phyloP scores from a whole-genome alignment of 1,140 invertebrate genomes.

The Lepidurus apus region DNA sequence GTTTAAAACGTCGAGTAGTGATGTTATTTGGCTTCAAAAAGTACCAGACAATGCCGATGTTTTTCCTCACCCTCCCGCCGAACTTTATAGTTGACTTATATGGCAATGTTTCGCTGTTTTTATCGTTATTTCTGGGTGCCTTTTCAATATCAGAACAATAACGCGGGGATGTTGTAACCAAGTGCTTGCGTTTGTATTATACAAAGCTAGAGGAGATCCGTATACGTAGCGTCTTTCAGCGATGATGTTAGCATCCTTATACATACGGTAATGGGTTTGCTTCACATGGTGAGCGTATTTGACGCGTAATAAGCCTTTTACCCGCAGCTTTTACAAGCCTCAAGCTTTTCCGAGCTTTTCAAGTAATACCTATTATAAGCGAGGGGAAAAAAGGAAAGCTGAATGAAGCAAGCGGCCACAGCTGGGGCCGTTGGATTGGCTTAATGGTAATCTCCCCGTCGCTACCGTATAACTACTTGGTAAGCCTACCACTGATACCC shows the following conservation, averaged over 20 bases:
- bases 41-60: neutral
- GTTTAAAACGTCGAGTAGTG: neutral
- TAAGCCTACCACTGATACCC: slow-evolving; percentile 21
- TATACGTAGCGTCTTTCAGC: neutral
- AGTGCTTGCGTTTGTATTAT: neutral
- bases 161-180: neutral
- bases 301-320: slow-evolving; percentile 18
- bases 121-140: neutral
- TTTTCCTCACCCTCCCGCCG: neutral
- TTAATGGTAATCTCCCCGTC: slow-evolving; percentile 13
- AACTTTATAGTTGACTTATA: slow-evolving; percentile 6
- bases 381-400: slow-evolving; percentile 3
- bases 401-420: slow-evolving; percentile 8
- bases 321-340: slow-evolving; percentile 16
- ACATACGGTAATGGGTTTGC: neutral
- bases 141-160: slow-evolving; percentile 13
- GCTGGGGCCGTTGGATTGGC: slow-evolving; percentile 10
- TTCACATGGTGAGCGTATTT: slow-evolving; percentile 12
- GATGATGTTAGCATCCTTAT: neutral
- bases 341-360: slow-evolving; percentile 18
- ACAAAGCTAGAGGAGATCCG: neutral
- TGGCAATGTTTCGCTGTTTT: neutral
- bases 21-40: neutral
- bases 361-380: neutral
- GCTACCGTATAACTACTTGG: slow-evolving; percentile 18